phyloP scores from a whole-genome alignment of 2,113 vertebrate species.

The Elephas maximus region DNA sequence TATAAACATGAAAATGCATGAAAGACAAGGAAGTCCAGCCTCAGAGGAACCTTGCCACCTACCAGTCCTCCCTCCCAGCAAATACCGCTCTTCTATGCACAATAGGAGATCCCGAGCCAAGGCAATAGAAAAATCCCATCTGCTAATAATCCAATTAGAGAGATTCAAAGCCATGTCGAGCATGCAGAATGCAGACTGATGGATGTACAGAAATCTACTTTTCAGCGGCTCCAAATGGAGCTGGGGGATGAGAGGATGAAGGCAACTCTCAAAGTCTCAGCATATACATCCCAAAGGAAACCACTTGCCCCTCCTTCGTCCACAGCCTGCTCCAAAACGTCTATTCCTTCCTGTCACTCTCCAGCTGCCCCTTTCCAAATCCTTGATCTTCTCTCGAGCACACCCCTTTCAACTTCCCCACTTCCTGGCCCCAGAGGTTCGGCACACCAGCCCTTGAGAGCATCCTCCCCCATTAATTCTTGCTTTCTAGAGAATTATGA shows the following conservation, averaged over 20 bases:
- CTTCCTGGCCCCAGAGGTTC: background rate
- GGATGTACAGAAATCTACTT: constrained; percentile 82
- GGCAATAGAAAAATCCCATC: constrained; percentile 85
- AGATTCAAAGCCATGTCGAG: constrained; percentile 83
- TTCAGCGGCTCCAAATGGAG: constrained; percentile 70
- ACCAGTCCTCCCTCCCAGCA: background rate
- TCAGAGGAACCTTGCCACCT: background rate
- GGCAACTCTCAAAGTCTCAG: background rate
- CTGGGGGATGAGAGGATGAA: background rate
- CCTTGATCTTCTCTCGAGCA: background rate
- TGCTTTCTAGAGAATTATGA: background rate
- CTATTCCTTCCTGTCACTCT: background rate
- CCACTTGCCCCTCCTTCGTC: background rate
- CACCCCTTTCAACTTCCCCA: background rate
- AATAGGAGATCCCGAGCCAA: constrained; percentile 80
- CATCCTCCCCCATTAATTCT: background rate
- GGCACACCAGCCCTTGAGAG: background rate
- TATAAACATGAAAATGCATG: background rate
- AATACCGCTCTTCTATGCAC: constrained; percentile 44
- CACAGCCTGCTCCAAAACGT: background rate
- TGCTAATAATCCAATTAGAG: constrained; percentile 87
- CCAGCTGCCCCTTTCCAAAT: background rate
- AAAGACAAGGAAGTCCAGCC: background rate
- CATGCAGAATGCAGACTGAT: constrained; percentile 62
- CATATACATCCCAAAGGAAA: background rate